phyloP scores from a whole-genome alignment of 1,140 invertebrate genomes.

The Sinonovacula constricta region DNA sequence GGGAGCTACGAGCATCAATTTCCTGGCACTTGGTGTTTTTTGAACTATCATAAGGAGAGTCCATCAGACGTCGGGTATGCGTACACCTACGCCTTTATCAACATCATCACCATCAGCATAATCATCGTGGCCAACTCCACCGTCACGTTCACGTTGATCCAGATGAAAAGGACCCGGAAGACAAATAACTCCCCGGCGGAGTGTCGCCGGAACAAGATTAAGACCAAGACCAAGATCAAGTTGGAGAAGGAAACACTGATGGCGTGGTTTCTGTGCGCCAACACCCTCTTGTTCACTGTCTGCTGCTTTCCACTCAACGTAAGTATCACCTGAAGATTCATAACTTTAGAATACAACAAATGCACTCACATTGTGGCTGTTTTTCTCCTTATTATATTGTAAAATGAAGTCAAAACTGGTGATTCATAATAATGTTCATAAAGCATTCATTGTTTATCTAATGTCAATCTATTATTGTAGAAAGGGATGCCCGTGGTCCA shows the following conservation, averaged over 20 bases:
- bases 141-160: constrained; percentile 72
- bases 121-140: constrained; percentile 73
- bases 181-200: constrained; percentile 62
- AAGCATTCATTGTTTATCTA: no score
- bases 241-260: constrained; percentile 78
- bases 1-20: constrained; percentile 77
- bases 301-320: constrained; percentile 79
- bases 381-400: no score
- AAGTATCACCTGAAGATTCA: no score
- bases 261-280: constrained; percentile 78
- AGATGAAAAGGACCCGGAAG: constrained; percentile 65
- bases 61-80: constrained; percentile 69
- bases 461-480: no score
- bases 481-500: no score
- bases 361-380: no score
- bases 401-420: no score
- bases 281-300: constrained; percentile 77
- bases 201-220: constrained; percentile 44
- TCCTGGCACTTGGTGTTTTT: constrained; percentile 79
- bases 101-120: constrained; percentile 69
- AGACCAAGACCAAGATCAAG: constrained; percentile 56
- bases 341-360: no score
- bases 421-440: no score
- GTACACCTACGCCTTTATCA: constrained; percentile 70
- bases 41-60: constrained; percentile 77